Evolutionary conservation across 2,888 invertebrate species (phyloP), one percentile per base, ranked within the genome.

Genomic region (Papilio gigon): DNA sequence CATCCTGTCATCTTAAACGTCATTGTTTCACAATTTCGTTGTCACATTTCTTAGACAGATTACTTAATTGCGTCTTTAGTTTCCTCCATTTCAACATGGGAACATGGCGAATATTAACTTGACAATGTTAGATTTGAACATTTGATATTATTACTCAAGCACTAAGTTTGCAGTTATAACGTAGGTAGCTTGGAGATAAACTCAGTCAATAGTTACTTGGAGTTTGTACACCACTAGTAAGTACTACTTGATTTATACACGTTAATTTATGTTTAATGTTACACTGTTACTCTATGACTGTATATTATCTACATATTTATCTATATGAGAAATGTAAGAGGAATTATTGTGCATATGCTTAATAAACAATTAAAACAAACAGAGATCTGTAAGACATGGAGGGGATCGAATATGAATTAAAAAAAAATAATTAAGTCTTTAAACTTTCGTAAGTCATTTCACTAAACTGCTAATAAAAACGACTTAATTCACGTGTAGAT

Each of bases 1-100:
- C 53, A 64, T 53, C 37, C 50, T 64, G 63, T 50, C 53, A 47
- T 25, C 6, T 11, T 17, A 9, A 30, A 56, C n/a, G 30, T 64
- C 53, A 64, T 64, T 64, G 50, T 64, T 53, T 64, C 37, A 25
- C 27, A 35, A 37, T 64, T 64, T 64, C n/a, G 33, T 53, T 64
- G 22, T 53, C 25, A 64, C n/a, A 53, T 50, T 53, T 50, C 35
- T 53, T n/a, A 50, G 53, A 64, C n/a, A 64, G 25, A 65, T 68
- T 60, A 65, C 40, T 35, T 70, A 64, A 65, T 70, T 70, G 58
- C 67, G 65, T 67, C 33, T 33, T 33, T 35, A 76, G 76, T 76
- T 78, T 74, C 73, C 74, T 76, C 75, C 76, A 76, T 74, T 75
- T 71, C 73, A 76, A 76, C 76, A 73, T 72, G n/a, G 74, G 74